phyloP scores from a whole-genome alignment of 2,888 invertebrate genomes.

The Syrista parreyssii region DNA sequence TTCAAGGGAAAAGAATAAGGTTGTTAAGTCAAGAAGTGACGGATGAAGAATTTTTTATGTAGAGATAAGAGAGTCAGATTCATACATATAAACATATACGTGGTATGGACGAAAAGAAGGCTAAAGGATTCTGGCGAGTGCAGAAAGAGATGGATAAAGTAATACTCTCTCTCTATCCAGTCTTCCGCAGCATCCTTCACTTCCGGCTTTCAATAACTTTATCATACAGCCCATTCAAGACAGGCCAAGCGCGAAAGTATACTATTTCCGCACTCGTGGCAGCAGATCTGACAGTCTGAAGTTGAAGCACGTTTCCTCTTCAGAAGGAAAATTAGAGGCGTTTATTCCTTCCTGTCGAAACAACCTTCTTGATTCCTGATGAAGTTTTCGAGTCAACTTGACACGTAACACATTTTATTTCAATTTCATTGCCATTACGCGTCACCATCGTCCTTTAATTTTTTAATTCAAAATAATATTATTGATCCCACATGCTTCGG shows the following conservation, averaged over 20 bases:
- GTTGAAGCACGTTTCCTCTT: not conserved
- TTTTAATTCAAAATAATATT: not conserved
- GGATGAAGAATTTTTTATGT: not conserved
- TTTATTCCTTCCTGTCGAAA: not conserved
- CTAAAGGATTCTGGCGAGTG: not conserved
- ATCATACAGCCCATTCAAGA: slow-evolving; percentile 34
- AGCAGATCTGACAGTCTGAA: not conserved
- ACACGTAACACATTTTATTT: not conserved
- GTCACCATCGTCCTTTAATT: not conserved
- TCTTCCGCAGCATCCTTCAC: slow-evolving; percentile 20
- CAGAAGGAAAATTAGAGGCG: not conserved
- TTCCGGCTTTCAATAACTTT: slow-evolving; percentile 41
- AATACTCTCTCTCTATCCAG: not conserved
- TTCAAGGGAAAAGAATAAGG: not conserved
- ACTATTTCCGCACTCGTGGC: slow-evolving; percentile 10
- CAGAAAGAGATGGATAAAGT: not conserved
- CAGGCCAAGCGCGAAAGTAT: slow-evolving; percentile 31
- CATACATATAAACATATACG: not conserved
- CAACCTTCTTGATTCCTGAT: not conserved
- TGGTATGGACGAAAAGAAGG: not conserved
- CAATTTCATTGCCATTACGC: not conserved
- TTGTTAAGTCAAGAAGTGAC: not conserved
- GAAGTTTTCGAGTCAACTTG: not conserved
- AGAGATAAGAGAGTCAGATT: not conserved
- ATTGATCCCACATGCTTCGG: not conserved